Evolutionary conservation across 2,888 invertebrate genomes (phyloP).

Genomic region (Dastarcus helophoroides): DNA sequence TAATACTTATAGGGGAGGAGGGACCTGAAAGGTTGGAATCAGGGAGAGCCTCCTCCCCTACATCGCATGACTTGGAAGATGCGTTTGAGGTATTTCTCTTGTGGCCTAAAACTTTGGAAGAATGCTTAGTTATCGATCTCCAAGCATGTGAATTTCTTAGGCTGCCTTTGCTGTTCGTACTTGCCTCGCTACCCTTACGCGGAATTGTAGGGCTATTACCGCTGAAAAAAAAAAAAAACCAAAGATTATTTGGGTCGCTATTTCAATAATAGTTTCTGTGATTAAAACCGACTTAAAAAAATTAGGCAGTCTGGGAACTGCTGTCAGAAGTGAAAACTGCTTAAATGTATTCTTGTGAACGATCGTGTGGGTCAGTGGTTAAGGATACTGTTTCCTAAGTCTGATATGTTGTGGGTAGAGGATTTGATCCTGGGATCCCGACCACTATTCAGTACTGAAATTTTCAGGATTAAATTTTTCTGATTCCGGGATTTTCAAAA

Average conservation of each 20-base stretch:
- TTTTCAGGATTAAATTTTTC: no score
- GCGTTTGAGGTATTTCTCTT: conserved; percentile 27
- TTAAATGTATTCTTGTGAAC: no score
- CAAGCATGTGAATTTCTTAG: conserved; percentile 21
- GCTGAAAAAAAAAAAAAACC: conserved; percentile 18
- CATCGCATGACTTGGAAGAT: conserved; percentile 30
- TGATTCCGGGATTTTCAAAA: no score
- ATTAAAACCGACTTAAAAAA: no score
- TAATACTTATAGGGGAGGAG: conserved; percentile 39
- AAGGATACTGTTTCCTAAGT: no score
- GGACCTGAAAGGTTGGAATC: conserved; percentile 30
- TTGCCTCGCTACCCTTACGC: conserved; percentile 30
- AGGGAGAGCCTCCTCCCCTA: conserved; percentile 46
- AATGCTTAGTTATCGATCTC: conserved; percentile 36
- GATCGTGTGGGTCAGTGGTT: no score
- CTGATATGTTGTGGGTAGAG: no score
- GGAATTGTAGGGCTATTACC: conserved; percentile 34
- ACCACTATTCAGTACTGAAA: no score
- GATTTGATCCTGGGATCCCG: no score
- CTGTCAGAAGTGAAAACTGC: no score
- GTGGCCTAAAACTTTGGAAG: conserved; percentile 26
- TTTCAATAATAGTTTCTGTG: no score
- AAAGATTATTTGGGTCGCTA: not conserved
- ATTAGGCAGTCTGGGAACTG: no score
- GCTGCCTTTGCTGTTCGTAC: conserved; percentile 23